Base-by-base conservation (phyloP, 2,797 vertebrate genomes). In the Benthosema pterotum region DNA sequence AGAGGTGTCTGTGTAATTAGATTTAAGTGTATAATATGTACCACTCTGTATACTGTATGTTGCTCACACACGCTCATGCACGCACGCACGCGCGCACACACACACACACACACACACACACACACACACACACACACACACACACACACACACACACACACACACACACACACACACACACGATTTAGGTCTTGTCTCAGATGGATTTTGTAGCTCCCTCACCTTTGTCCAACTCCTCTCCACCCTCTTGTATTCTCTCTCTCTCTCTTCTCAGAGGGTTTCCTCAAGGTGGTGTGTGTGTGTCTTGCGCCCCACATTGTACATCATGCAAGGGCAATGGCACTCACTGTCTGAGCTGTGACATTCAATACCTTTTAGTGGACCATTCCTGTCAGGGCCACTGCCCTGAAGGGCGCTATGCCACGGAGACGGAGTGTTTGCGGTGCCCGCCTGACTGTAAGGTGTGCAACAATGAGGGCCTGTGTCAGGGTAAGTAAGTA, bases 401-500 rank as follows among this genome's bases (percentile, higher is more conserved):
- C n/a, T 99, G 97, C 74, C 92, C 93, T 1, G 43, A 83, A 1
- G 91, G 83, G 1, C 84, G 93, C 55, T 93, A 94, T 71, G 66
- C 87, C 0, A 52, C 79, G 22, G 85, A 91, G 8, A 90, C 88
- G 14, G 69, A 85, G 58, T 99, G 97, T 65, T 82, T 66, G 60
- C 90, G 0, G 13, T 99, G 97, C 47, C 93, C 95, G 3, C 52
- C 73, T 42, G 83, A 73, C 79, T 99, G 97, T 65, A 83, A 61
- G 14, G 81, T 91, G 9, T 99, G 97, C 72, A 92, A 88, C 71
- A 74, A 89, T 4, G 69, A 88, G 1, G 77, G 88, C 63, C 87
- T 77, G 6, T 99, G 97, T 79, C 91, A 86, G 85, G 95, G 96
- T 99, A 89, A 87, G 89, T 75, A 11, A 15, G 8, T n/a, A n/a